Evolutionary conservation across 2,888 invertebrate species (phyloP), one percentile per base, ranked within the genome.

Genomic region (Salticus scenicus): DNA sequence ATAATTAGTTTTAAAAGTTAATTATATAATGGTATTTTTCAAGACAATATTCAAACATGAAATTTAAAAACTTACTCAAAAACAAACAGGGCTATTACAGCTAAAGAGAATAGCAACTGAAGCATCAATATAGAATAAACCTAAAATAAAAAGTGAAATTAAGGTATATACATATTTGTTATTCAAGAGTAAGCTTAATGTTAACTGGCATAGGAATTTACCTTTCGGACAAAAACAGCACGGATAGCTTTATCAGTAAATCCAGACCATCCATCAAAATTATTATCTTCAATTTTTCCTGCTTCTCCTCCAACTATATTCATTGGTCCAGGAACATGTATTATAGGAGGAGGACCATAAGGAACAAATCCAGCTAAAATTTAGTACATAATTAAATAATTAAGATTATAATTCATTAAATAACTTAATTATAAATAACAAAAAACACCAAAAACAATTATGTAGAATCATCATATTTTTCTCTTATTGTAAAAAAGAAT

Each of bases 161-260:
- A 51, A n/a, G n/a, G 27, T 14, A 64, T 64, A 27, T 27, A 12
- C 24, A 64, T n/a, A n/a, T n/a, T n/a, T n/a, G n/a, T n/a, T n/a
- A n/a, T n/a, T n/a, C n/a, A n/a, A n/a, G n/a, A n/a, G n/a, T n/a
- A 51, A n/a, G 51, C n/a, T 4, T 37, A 37, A 37, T 37, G 10
- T 37, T 7, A 37, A 37, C 10, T 37, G n/a, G 37, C 37, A 37
- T 10, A 37, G 10, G 4, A 10, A 37, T 4, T 82, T 74, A 83
- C 88, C 51, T 88, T 88, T 76, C 83, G 70, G 1, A 88, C 64
- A 76, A 88, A 88, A 12, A 75, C 86, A 47, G 78, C 69, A 30
- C 88, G 47, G 47, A 88, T 87, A 57, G 79, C 86, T 74, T 88
- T 88, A 42, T 88, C 86, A 8, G 87, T 69, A 73, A 88, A 87